Evolutionary conservation across 2,888 invertebrate genomes (phyloP).

Genomic region (Tortricodes alternella): DNA sequence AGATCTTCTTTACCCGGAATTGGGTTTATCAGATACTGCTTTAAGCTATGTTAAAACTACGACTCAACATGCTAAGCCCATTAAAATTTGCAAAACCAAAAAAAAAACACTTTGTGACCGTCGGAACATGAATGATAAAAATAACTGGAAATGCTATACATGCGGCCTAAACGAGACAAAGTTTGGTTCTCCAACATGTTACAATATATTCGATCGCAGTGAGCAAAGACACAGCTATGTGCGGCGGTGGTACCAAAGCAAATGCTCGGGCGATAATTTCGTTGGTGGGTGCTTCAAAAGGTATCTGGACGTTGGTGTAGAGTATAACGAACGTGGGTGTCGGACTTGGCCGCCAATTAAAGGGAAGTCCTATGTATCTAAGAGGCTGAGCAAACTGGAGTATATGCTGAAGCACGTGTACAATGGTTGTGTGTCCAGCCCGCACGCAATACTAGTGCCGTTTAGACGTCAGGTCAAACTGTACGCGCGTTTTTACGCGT

Average conservation of each 20-base stretch:
- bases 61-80: background rate
- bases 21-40: too few species aligned
- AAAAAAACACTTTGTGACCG: background rate
- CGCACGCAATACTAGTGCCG: background rate
- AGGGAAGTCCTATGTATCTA: constrained; percentile 44
- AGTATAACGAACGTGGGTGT: constrained; percentile 54
- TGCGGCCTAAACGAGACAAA: constrained; percentile 42
- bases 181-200: constrained; percentile 37
- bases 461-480: background rate
- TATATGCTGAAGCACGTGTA: constrained; percentile 26
- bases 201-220: constrained; percentile 33
- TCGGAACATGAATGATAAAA: background rate
- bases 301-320: constrained; percentile 44
- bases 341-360: constrained; percentile 40
- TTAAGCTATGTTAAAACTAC: too few species aligned
- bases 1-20: too few species aligned
- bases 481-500: constrained; percentile 1
- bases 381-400: constrained; percentile 42
- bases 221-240: background rate
- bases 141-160: constrained; percentile 39
- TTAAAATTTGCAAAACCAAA: background rate
- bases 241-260: constrained; percentile 15
- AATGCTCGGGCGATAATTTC: constrained; percentile 25
- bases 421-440: background rate
- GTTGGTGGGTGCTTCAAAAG: constrained; percentile 47